These are phyloP conservation scores for Cyphomyrus discorhynchus DNA, from an alignment of 2,113 vertebrate genomes.

Conservation along the genomic window DNA sequence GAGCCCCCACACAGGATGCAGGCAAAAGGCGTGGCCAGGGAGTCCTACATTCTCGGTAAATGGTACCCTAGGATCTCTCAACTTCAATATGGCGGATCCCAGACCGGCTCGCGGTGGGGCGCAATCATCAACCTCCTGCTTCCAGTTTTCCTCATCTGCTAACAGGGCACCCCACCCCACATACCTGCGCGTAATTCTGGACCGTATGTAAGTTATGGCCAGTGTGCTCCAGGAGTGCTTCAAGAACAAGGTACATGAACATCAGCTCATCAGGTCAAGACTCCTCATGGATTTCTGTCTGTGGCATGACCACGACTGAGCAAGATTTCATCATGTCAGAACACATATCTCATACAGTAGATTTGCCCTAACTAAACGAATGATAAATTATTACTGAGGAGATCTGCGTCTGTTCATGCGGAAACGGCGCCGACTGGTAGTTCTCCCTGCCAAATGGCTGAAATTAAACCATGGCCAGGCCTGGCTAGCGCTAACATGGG, in stretches of 20 bases:
- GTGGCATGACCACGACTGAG: neutral
- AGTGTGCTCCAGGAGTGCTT: neutral
- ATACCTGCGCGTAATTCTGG: neutral
- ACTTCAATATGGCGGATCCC: neutral
- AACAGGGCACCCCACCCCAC: neutral
- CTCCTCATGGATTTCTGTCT: neutral
- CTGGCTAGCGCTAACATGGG: neutral
- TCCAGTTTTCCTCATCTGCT: neutral
- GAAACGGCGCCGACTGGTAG: neutral
- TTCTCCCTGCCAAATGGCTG: conserved; percentile 12
- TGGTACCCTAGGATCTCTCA: neutral
- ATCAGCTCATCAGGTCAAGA: neutral
- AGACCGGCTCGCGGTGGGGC: neutral
- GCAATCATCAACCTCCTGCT: neutral
- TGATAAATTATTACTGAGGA: neutral
- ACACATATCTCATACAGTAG: neutral
- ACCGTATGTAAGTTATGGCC: neutral
- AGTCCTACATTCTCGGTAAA: neutral
- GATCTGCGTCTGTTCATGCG: neutral
- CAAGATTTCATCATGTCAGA: neutral
- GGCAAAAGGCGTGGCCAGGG: neutral
- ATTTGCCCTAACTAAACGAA: neutral
- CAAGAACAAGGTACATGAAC: neutral
- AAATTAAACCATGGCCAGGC: neutral
- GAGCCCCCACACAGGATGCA: neutral